Evolutionary conservation across 37 sponge, comb jelly and placozoan genomes (phyloP), one percentile per base, ranked within the genome.

Genomic region (Aphrocallistes beatrix): DNA sequence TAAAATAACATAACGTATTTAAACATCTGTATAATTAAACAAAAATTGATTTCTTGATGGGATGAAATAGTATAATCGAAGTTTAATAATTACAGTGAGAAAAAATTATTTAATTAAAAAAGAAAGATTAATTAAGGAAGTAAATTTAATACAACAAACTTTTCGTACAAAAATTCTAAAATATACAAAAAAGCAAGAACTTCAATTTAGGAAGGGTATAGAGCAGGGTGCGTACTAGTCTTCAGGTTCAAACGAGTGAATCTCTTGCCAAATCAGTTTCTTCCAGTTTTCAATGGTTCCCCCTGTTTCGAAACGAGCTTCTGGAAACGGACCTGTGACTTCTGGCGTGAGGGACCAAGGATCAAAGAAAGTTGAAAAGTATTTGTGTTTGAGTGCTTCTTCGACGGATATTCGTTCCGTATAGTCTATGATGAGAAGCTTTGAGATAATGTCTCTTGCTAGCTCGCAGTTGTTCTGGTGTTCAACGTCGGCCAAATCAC

Each of bases 241-340:
- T 28, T 60, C 21, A 19, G 21, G 75, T 21, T 32, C 75, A 60
- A 60, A 60, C 32, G 75, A 60, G 34, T 60, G 8, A 60, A 60
- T 60, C 21, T 60, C 75, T 28, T 60, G 28, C 75, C 75, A 60
- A 60, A 60, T 60, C 34, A 60, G 75, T 8, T 19, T 6, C n/a
- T 60, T 60, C 75, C 75, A 60, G 75, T 60, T 28, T 6, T 60
- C 75, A 60, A 60, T 60, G 28, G 75, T 60, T 6, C 75, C 75
- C 21, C 75, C 75, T 60, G 75, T 60, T 28, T 60, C 75, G 75
- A 60, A 60, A 60, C 75, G 75, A 3, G 75, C 75, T 60, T 60
- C 75, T 25, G 75, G 75, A 30, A 60, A 60, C 10, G 75, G 75
- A 3, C 75, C 75, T 60, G 75, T 60, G 34, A 32, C 25, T 25